Evolutionary conservation across 2,797 vertebrate species (phyloP), one percentile per base, ranked within the genome.

Genomic region (Poecile montanus): DNA sequence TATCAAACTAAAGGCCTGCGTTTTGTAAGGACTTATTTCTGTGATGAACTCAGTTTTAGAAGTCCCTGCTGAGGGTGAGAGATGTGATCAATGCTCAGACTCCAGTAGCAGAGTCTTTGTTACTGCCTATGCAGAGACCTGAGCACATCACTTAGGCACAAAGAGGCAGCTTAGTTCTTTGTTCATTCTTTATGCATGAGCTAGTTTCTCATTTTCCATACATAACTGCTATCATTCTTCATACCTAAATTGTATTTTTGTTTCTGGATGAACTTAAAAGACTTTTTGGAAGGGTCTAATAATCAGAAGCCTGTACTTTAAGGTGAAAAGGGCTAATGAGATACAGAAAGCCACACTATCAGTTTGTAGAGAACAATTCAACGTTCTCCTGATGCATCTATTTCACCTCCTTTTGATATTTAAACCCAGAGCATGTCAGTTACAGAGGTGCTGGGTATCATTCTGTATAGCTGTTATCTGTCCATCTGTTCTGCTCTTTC

Each of bases 391-490:
- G 53, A 60, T 83, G 38, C 81, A 73, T 87, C 45, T 84, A 2
- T 92, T 80, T 91, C 65, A 82, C 83, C 42, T 67, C 56, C 40
- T 81, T 85, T 85, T 67, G 57, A 47, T 79, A 93, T 63, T 83
- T 76, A 85, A 72, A 85, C 38, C 17, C 65, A 77, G 57, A 79
- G 32, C 29, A 40, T 25, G n/a, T 38, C 50, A 84, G n/a, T 32
- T 66, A 50, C 3, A 86, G 65, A 79, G 71, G 38, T 79, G 36
- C 50, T 60, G 47, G 13, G 1, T 92, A 51, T 92, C 16, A 0
- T 80, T 86, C 67, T 63, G 29, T 63, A 26, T 54, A 36, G 48
- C 42, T 79, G 14, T 54, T 82, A 34, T 42, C 70, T 82, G 26
- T 38, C 60, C 32, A 53, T 91, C 53, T 85, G 32, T 65, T 71